phyloP scores from a whole-genome alignment of 2,888 invertebrate species.

The Rhodophaea formosa region DNA sequence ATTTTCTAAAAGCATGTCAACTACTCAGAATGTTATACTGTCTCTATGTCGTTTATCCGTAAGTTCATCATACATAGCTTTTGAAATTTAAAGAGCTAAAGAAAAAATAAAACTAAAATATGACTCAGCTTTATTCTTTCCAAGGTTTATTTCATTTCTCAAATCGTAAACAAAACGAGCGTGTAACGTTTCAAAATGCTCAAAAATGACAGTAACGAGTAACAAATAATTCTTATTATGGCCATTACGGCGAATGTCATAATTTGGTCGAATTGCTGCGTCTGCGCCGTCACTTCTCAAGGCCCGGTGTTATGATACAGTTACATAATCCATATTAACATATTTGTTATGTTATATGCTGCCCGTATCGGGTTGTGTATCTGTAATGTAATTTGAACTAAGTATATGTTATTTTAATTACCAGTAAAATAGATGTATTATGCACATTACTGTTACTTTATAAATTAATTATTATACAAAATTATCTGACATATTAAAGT shows the following conservation, averaged over 20 bases:
- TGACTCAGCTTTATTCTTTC: neutral
- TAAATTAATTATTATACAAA: no score
- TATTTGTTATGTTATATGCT: neutral
- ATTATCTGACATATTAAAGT: no score
- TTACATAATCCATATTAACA: slow-evolving; percentile 1
- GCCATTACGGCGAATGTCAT: neutral
- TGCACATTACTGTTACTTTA: no score
- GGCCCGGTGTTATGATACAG: neutral
- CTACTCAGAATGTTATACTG: no score
- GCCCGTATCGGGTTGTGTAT: no score
- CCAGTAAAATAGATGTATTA: no score
- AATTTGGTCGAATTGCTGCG: neutral
- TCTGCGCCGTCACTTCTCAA: slow-evolving; percentile 4
- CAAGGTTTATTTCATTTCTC: neutral
- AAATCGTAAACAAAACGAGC: neutral
- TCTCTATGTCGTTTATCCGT: neutral
- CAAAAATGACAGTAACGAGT: neutral
- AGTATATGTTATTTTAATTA: no score
- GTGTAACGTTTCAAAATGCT: neutral
- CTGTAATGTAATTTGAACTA: no score
- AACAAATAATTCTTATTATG: slow-evolving; percentile 6
- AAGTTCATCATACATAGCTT: neutral
- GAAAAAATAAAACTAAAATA: neutral
- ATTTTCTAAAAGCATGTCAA: no score
- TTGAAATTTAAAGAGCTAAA: neutral